These are phyloP conservation scores for Apis florea DNA, from an alignment of 1,140 invertebrate species.

Conservation along the genomic window DNA sequence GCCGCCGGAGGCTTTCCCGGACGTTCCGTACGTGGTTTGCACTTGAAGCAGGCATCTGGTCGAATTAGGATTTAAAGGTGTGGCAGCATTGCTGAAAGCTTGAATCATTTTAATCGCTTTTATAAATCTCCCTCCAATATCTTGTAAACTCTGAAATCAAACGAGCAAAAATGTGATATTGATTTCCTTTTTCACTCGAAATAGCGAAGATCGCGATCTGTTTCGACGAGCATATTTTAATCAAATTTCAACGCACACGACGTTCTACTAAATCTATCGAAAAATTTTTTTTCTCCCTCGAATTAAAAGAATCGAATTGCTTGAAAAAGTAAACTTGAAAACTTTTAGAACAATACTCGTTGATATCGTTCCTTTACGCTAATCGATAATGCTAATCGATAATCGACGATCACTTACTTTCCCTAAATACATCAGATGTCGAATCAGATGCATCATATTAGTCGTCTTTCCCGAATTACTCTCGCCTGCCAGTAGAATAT, in stretches of 20 bases:
- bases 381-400: no score
- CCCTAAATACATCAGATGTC: conserved; percentile 88
- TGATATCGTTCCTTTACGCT: no score
- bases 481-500: conserved; percentile 91
- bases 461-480: conserved; percentile 92
- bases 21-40: conserved; percentile 91
- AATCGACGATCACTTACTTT: conserved; percentile 71
- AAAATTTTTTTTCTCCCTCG: neutral
- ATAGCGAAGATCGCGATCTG: no score
- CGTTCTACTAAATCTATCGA: neutral
- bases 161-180: neutral
- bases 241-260: no score
- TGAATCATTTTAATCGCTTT: conserved; percentile 88
- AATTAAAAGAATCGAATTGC: no score
- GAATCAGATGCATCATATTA: conserved; percentile 86
- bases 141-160: conserved; percentile 77
- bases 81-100: conserved; percentile 91
- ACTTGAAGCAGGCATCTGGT: conserved; percentile 92
- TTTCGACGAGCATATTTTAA: no score
- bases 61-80: conserved; percentile 91
- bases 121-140: conserved; percentile 86
- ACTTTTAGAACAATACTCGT: no score
- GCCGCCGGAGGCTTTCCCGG: conserved; percentile 91
- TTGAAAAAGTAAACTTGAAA: no score
- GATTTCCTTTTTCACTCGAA: no score